Conservation (phyloP, 2,888 invertebrate species). For the Pelosia muscerda region DNA sequence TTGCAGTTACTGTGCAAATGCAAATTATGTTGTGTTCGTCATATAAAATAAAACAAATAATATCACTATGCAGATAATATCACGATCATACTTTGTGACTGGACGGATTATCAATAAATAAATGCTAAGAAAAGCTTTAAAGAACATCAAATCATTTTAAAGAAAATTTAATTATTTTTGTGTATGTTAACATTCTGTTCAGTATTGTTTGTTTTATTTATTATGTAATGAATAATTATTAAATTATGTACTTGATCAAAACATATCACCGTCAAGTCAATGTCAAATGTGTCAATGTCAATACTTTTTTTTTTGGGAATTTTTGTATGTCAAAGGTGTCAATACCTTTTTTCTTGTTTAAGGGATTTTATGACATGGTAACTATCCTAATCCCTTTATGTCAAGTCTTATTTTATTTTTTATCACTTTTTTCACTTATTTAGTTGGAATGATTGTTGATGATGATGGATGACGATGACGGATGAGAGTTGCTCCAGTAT, state of each 20-base stretch:
- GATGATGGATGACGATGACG: too few relatives aligned
- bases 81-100: background rate
- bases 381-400: too few relatives aligned
- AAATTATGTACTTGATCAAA: background rate
- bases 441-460: too few relatives aligned
- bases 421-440: too few relatives aligned
- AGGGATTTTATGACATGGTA: too few relatives aligned
- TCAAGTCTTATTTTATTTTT: too few relatives aligned
- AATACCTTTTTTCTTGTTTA: too few relatives aligned
- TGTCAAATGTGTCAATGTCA: background rate
- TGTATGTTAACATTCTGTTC: background rate
- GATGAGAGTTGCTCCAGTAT: too few relatives aligned
- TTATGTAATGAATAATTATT: too few relatives aligned
- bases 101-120: background rate
- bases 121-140: background rate
- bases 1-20: background rate
- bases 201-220: background rate
- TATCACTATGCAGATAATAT: background rate
- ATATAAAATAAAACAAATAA: slow-evolving; percentile 1
- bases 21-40: background rate
- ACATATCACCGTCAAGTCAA: background rate
- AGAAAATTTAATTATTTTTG: background rate
- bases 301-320: too few relatives aligned
- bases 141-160: background rate
- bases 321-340: too few relatives aligned